Conservation (phyloP, 1,140 invertebrate genomes). For the Nymphalis io region DNA sequence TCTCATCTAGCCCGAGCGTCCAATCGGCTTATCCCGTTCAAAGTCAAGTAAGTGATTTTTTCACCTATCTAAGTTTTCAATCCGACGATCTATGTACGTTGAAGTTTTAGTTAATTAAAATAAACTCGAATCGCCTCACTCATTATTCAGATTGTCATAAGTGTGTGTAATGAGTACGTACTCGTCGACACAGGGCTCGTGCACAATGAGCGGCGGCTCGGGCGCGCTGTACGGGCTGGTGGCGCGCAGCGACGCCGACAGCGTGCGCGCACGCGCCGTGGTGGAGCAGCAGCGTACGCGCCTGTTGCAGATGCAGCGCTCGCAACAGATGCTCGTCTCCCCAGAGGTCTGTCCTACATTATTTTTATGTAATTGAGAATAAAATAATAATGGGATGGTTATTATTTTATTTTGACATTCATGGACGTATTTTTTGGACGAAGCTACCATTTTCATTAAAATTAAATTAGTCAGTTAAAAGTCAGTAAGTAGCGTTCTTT, state of each 20-base stretch:
- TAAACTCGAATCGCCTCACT: not conserved
- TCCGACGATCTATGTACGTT: too few species aligned
- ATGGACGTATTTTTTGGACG: too few species aligned
- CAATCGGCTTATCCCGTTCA: constrained; percentile 84
- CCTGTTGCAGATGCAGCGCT: constrained; percentile 66
- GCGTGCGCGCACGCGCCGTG: constrained; percentile 52
- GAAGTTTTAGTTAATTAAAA: not conserved
- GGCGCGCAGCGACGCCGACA: constrained; percentile 39
- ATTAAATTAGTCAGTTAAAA: not conserved
- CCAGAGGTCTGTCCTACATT: constrained; percentile 59
- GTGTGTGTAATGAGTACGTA: not conserved
- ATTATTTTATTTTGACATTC: too few species aligned
- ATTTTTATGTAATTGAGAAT: not conserved
- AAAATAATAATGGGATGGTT: too few species aligned
- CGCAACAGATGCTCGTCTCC: constrained; percentile 72
- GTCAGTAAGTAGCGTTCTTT: not conserved
- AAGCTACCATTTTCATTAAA: too few species aligned
- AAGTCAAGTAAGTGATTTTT: constrained; percentile 80
- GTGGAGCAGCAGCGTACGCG: constrained; percentile 65
- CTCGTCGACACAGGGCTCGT: constrained; percentile 46
- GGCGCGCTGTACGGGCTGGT: constrained; percentile 44
- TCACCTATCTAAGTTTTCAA: not conserved
- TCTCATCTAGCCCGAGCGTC: constrained; percentile 83
- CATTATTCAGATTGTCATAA: not conserved
- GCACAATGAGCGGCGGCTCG: constrained; percentile 42